Evolutionary conservation across 2,113 vertebrate genomes (phyloP).

Genomic region (Beaufortia kweichowensis): DNA sequence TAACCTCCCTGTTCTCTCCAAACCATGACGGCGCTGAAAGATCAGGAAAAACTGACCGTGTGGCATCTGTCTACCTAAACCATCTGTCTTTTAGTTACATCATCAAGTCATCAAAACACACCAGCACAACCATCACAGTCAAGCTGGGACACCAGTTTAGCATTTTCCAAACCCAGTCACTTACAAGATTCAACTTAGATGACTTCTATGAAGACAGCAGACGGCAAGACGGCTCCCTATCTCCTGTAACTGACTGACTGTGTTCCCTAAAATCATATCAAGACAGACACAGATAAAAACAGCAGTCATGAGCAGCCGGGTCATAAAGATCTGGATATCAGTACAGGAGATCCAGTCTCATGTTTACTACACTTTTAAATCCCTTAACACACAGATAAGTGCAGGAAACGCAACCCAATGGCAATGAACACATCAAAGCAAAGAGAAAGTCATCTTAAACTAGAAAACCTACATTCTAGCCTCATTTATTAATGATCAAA

Average conservation of each 20-base stretch:
- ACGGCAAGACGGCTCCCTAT: too few relatives aligned
- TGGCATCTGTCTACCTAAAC: slow-evolving; percentile 3
- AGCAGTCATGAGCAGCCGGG: not conserved
- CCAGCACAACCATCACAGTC: too few relatives aligned
- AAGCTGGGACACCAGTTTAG: too few relatives aligned
- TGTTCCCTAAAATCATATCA: too few relatives aligned
- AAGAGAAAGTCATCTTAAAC: slow-evolving; percentile 1
- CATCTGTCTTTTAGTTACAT: slow-evolving; percentile 7
- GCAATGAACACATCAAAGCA: slow-evolving; percentile 28
- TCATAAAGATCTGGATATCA: slow-evolving; percentile 23
- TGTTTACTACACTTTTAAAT: not conserved
- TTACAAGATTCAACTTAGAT: too few relatives aligned
- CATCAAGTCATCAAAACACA: too few relatives aligned
- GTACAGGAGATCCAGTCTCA: not conserved
- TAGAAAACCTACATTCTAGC: not conserved
- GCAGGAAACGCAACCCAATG: not conserved
- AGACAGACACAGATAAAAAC: too few relatives aligned
- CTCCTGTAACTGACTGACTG: too few relatives aligned
- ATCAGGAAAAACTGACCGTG: slow-evolving; percentile 10
- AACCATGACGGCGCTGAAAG: not conserved
- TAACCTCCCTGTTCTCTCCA: slow-evolving; percentile 29
- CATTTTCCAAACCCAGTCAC: too few relatives aligned
- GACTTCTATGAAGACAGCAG: too few relatives aligned
- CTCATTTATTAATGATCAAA: slow-evolving; percentile 26
- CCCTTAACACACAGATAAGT: slow-evolving; percentile 14